phyloP scores from a whole-genome alignment of 1,140 invertebrate species.

The Dendroctonus valens region DNA sequence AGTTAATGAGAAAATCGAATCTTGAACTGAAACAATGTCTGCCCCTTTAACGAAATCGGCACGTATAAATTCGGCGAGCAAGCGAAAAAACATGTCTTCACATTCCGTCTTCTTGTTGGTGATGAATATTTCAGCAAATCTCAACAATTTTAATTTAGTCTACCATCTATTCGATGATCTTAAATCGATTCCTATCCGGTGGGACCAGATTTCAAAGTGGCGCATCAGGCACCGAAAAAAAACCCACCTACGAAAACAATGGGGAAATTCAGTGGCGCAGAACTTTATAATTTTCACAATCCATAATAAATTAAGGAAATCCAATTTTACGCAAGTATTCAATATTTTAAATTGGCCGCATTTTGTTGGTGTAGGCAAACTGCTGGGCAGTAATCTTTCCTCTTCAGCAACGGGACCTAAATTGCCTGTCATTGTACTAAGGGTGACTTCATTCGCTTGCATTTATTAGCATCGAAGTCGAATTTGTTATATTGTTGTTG shows the following conservation, averaged over 20 bases:
- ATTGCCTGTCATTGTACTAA: too few species aligned
- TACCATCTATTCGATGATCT: constrained; percentile 35
- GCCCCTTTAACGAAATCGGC: too few species aligned
- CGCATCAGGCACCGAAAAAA: constrained; percentile 39
- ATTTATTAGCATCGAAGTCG: too few species aligned
- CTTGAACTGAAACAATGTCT: too few species aligned
- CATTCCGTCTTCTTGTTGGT: constrained; percentile 38
- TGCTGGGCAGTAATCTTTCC: too few species aligned
- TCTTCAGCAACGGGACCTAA: too few species aligned
- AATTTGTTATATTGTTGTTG: too few species aligned
- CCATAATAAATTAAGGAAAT: background rate
- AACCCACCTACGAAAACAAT: constrained; percentile 38
- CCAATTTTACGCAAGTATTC: too few species aligned
- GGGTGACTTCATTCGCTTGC: too few species aligned
- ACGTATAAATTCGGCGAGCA: constrained; percentile 34
- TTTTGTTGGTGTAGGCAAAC: too few species aligned
- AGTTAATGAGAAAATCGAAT: too few species aligned
- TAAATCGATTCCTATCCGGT: constrained; percentile 38
- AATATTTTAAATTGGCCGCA: too few species aligned
- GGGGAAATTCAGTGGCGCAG: constrained; percentile 19
- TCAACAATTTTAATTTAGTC: constrained; percentile 41
- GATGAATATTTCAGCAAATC: constrained; percentile 46
- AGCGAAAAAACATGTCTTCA: constrained; percentile 38
- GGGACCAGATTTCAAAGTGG: constrained; percentile 38
- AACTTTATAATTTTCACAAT: background rate